Conservation (phyloP, 2,113 vertebrate species). For the Xenopus tropicalis region UCB_Xtro_10.0 CM004451.2:51339001-51339500, state of each 20-base stretch:
- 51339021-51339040: slow-evolving; percentile 73
- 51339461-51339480: too few species aligned
- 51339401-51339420: too few species aligned
- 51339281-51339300: slow-evolving; percentile 68
- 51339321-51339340: neutral
- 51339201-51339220: slow-evolving; percentile 52
- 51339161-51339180: slow-evolving; percentile 64
- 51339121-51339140: slow-evolving; percentile 78
- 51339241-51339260: slow-evolving; percentile 63
- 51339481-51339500: too few species aligned
- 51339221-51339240: slow-evolving; percentile 56
- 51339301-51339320: slow-evolving; percentile 58
- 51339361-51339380: slow-evolving; percentile 47
- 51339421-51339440: too few species aligned
- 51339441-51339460: too few species aligned
- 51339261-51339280: slow-evolving; percentile 55
- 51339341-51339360: slow-evolving; percentile 52
- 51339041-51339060: slow-evolving; percentile 74
- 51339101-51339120: slow-evolving; percentile 79
- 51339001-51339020: slow-evolving; percentile 73
- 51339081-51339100: slow-evolving; percentile 73
- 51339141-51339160: slow-evolving; percentile 78
- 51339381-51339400: slow-evolving; percentile 45
- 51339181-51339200: slow-evolving; percentile 54
- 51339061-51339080: slow-evolving; percentile 70